Evolutionary conservation across 2,797 vertebrate species (phyloP).

Genomic region (Lates japonicus): DNA sequence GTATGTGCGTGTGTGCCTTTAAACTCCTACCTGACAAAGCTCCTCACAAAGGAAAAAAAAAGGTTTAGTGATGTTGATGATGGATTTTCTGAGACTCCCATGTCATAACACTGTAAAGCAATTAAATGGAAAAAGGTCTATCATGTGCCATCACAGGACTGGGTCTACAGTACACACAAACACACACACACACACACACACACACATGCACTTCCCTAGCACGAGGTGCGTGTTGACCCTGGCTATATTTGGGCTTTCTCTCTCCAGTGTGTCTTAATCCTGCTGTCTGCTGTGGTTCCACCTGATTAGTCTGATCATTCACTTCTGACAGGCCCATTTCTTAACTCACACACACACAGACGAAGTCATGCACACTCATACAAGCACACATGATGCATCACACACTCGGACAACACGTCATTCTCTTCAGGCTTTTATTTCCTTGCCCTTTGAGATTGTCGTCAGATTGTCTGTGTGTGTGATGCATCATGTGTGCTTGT

Average conservation of each 20-base stretch:
- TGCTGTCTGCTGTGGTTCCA: slow-evolving; percentile 71
- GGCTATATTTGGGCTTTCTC: slow-evolving; percentile 69
- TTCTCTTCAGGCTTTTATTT: slow-evolving; percentile 53
- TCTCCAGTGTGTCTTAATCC: slow-evolving; percentile 74
- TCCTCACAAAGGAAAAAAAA: slow-evolving; percentile 30
- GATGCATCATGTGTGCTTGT: slow-evolving; percentile 28
- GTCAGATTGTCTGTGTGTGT: slow-evolving; percentile 43
- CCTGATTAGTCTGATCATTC: slow-evolving; percentile 82
- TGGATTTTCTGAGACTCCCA: slow-evolving; percentile 24
- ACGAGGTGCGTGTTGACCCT: slow-evolving; percentile 51
- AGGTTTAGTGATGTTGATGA: slow-evolving; percentile 35
- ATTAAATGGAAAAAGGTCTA: slow-evolving; percentile 32
- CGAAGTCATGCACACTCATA: slow-evolving; percentile 11
- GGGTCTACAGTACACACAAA: slow-evolving; percentile 20
- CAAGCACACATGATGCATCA: slow-evolving; percentile 27
- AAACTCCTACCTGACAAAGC: slow-evolving; percentile 23
- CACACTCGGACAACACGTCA: slow-evolving; percentile 43
- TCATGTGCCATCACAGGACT: slow-evolving; percentile 53
- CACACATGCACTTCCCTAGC: slow-evolving; percentile 17
- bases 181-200: slow-evolving; percentile 37
- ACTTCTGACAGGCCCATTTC: slow-evolving; percentile 76
- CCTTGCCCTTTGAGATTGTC: slow-evolving; percentile 41
- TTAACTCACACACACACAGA: slow-evolving; percentile 6
- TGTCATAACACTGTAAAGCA: slow-evolving; percentile 42
- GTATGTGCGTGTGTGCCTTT: slow-evolving; percentile 4